phyloP scores from a whole-genome alignment of 2,888 invertebrate genomes.

The Rhyacophila evoluta region DNA sequence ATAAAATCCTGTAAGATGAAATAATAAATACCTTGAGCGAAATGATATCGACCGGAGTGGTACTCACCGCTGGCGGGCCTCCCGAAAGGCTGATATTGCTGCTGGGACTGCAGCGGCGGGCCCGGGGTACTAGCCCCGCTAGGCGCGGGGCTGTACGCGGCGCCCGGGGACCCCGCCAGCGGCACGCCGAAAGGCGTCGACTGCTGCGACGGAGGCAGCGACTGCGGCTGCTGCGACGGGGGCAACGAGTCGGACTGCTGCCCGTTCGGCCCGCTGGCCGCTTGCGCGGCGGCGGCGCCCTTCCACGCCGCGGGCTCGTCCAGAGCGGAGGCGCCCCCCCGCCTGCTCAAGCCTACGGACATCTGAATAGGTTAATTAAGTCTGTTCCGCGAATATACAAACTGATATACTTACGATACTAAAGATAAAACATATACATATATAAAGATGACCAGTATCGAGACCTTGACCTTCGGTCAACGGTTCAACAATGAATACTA shows the following conservation, averaged over 20 bases:
- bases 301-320: conserved; percentile 79
- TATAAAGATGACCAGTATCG: too few relatives aligned
- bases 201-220: conserved; percentile 73
- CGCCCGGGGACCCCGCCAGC: conserved; percentile 75
- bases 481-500: too few relatives aligned
- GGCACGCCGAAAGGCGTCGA: conserved; percentile 82
- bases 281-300: conserved; percentile 71
- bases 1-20: background rate
- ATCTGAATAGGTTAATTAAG: conserved; percentile 62
- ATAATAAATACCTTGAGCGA: conserved; percentile 23
- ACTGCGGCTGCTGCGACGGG: conserved; percentile 78
- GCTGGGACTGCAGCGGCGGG: conserved; percentile 75
- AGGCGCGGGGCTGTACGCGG: conserved; percentile 76
- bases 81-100: conserved; percentile 76
- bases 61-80: conserved; percentile 71
- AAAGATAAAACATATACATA: too few relatives aligned
- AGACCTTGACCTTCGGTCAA: too few relatives aligned
- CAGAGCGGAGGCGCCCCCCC: conserved; percentile 64
- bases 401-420: too few relatives aligned
- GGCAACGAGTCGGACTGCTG: conserved; percentile 80
- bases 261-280: conserved; percentile 77
- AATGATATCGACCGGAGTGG: conserved; percentile 9
- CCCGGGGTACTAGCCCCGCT: conserved; percentile 85
- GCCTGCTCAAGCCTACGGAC: conserved; percentile 87
- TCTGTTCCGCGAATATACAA: conserved; percentile 36